Percentiles rank a stretch among this genome's conserved stretches.
These are phyloP conservation scores for Amniataba percoides DNA, from an alignment of 2,797 vertebrate species.

Conservation along the genomic window DNA sequence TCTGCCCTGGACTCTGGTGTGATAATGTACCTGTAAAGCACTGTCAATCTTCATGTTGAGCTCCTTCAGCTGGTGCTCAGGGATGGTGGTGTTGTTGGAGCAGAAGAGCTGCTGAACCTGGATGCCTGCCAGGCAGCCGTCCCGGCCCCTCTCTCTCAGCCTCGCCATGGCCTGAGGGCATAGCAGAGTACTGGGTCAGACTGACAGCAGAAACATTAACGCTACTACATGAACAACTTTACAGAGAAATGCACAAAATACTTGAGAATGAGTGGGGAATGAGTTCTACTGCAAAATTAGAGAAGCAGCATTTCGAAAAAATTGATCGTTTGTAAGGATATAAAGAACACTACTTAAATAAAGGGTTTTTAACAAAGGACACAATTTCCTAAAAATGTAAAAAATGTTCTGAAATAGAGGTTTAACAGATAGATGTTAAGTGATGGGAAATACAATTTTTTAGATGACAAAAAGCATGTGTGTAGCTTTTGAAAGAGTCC, in stretches of 20 bases:
- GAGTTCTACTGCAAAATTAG: background rate
- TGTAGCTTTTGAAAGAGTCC: constrained; percentile 25
- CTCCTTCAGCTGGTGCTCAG: constrained; percentile 98
- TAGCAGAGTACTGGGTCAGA: constrained; percentile 44
- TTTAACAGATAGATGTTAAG: background rate
- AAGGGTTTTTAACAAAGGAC: background rate
- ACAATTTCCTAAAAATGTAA: too few relatives aligned
- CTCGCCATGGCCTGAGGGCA: constrained; percentile 90
- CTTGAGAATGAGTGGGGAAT: background rate
- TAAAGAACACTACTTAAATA: background rate
- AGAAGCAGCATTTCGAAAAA: background rate
- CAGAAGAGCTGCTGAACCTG: constrained; percentile 99
- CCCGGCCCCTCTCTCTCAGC: constrained; percentile 93
- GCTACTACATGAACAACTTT: constrained; percentile 10
- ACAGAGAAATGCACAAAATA: constrained; percentile 3
- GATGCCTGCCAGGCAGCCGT: constrained; percentile 94
- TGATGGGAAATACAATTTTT: constrained; percentile 4
- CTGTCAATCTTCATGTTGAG: constrained; percentile 96
- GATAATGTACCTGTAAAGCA: constrained; percentile 91
- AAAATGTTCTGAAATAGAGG: too few relatives aligned
- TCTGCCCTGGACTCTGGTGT: background rate
- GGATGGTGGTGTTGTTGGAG: constrained; percentile 94
- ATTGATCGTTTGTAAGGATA: background rate
- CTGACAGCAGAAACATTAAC: constrained; percentile 23
- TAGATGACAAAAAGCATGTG: constrained; percentile 3